These are phyloP conservation scores for Crepidodera aurea DNA, from an alignment of 2,888 invertebrate species.

Conservation along the genomic window DNA sequence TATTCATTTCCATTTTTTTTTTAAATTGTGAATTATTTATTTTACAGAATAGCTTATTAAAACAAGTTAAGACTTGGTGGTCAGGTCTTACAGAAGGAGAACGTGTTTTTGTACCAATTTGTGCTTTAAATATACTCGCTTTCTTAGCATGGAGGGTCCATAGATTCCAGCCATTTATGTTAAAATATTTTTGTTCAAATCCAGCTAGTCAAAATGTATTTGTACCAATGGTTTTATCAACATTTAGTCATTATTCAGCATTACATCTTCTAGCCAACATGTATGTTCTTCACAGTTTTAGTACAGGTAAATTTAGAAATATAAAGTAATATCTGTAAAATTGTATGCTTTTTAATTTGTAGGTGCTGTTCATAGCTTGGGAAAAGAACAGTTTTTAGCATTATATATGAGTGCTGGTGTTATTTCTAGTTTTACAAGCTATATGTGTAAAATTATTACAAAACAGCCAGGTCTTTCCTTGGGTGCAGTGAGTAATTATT, in stretches of 20 bases:
- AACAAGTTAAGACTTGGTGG: constrained; percentile 72
- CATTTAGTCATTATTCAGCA: constrained; percentile 90
- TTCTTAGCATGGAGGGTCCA: constrained; percentile 86
- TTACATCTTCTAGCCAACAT: constrained; percentile 93
- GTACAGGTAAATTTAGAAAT: constrained; percentile 60
- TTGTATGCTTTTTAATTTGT: constrained; percentile 45
- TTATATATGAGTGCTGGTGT: constrained; percentile 91
- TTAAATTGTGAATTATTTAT: too few species aligned
- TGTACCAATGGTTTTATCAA: constrained; percentile 91
- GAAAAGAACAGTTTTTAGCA: constrained; percentile 91
- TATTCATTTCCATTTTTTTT: too few species aligned
- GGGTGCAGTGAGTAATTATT: constrained; percentile 81
- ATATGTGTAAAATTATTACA: constrained; percentile 77
- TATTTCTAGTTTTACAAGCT: constrained; percentile 85
- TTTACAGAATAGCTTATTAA: constrained; percentile 54
- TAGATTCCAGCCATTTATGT: constrained; percentile 74
- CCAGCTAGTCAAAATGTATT: constrained; percentile 79
- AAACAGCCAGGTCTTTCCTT: constrained; percentile 80
- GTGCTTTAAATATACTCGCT: constrained; percentile 79
- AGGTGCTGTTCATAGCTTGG: constrained; percentile 77
- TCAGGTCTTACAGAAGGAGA: constrained; percentile 75
- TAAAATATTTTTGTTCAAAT: constrained; percentile 85
- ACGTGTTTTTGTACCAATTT: constrained; percentile 81
- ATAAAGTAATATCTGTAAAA: not conserved
- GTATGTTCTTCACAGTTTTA: constrained; percentile 93